These are phyloP conservation scores for Nymphalis urticae DNA, from an alignment of 2,888 invertebrate species.

Conservation along the genomic window DNA sequence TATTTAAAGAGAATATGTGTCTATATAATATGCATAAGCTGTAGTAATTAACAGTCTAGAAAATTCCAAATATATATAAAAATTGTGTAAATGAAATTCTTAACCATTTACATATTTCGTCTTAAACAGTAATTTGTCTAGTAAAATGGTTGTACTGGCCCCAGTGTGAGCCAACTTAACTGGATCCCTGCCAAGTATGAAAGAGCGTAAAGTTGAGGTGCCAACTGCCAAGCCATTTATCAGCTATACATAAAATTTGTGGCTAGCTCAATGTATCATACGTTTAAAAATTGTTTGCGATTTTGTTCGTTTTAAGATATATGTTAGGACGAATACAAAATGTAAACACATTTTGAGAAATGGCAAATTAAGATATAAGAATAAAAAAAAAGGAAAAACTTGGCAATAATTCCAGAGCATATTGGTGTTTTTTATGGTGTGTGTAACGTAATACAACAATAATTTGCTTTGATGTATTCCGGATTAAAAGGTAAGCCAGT, in stretches of 20 bases:
- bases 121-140: conserved; percentile 2
- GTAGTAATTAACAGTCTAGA: too few relatives aligned
- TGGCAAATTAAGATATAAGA: too few relatives aligned
- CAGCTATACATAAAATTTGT: conserved; percentile 5
- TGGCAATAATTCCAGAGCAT: too few relatives aligned
- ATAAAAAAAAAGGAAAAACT: too few relatives aligned
- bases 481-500: too few relatives aligned
- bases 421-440: too few relatives aligned
- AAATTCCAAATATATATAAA: neutral
- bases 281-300: neutral
- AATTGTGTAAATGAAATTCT: neutral
- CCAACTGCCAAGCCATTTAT: conserved; percentile 18
- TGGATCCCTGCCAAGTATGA: conserved; percentile 27
- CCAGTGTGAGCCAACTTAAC: conserved; percentile 23
- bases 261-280: neutral
- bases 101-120: neutral
- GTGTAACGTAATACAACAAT: too few relatives aligned
- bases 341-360: too few relatives aligned
- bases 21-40: too few relatives aligned
- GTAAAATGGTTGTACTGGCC: conserved; percentile 3
- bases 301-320: neutral
- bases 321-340: neutral
- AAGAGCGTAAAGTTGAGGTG: conserved; percentile 18
- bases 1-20: too few relatives aligned
- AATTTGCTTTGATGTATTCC: too few relatives aligned